Base-by-base conservation (phyloP, 2,113 vertebrate genomes). In the Candoia aspera region DNA sequence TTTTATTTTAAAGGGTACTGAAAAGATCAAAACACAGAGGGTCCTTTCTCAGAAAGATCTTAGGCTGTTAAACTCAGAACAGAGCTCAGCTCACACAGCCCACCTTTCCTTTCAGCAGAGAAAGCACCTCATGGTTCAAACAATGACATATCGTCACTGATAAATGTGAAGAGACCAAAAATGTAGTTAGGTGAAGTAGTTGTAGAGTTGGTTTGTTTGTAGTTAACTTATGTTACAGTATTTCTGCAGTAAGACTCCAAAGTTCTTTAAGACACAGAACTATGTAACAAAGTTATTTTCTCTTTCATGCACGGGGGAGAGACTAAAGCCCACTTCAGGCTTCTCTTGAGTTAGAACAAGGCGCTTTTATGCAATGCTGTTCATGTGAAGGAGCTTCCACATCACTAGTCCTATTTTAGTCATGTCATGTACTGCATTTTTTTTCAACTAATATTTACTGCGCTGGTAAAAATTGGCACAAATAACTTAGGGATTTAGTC, bases 21-120 rank as follows among this genome's bases (percentile, higher is more conserved):
- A 60, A 57, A 90, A 94, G 85, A 86, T 9, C 79, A 92, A 83
- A 94, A n/a, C 84, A 90, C 89, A 93, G 54, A 94, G 60, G 0
- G 0, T 17, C 49, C 26, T 94, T 89, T 86, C 90, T 96, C 53
- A 1, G 0, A 33, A 73, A 37, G 86, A 15, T 90, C 17, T 89
- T 37, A 42, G 68, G 73, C 13, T 64, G 92, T 90, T 87, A 46
- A 60, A 88, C 8, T 37, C 55, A 13, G 19, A 24, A 53, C 17
- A 53, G 73, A 64, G 11, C 86, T n/a, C 88, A 83, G 88, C 62
- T 95, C 94, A 94, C 91, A 42, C 0, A 0, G 93, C 58, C 94
- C 1, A 0, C 91, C 90, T 88, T n/a, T 79, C 93, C 94, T 91
- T 92, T 88, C 92, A 59, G 23, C n/a, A 12, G 5, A 15, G 62